Conservation (phyloP, 1,140 invertebrate species). For the Littorina saxatilis region DNA sequence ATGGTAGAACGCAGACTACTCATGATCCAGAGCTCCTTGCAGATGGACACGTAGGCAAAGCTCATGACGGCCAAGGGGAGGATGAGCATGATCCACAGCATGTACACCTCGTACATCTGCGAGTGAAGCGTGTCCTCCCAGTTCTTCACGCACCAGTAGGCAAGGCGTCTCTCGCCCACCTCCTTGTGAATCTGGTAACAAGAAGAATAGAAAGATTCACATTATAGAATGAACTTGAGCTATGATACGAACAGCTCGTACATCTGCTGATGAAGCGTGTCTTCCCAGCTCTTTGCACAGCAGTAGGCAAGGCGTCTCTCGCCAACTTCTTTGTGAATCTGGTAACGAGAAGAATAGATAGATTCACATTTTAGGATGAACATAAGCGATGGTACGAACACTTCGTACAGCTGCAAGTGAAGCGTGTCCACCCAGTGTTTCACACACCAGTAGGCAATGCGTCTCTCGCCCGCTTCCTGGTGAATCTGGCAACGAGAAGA, state of each 20-base stretch:
- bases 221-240: slow-evolving; percentile 81
- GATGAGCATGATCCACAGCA: slow-evolving; percentile 82
- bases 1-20: slow-evolving; percentile 55
- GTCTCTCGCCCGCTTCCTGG: slow-evolving; percentile 77
- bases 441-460: slow-evolving; percentile 81
- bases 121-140: slow-evolving; percentile 77
- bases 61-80: slow-evolving; percentile 82
- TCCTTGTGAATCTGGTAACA: slow-evolving; percentile 77
- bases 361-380: too few species aligned
- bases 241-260: slow-evolving; percentile 84
- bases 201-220: neutral
- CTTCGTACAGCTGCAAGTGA: slow-evolving; percentile 80
- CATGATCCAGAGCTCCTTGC: slow-evolving; percentile 80
- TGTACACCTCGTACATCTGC: slow-evolving; percentile 82
- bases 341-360: too few species aligned
- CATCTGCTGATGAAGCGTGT: slow-evolving; percentile 76
- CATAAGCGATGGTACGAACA: slow-evolving; percentile 83
- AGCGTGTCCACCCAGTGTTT: slow-evolving; percentile 77
- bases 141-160: slow-evolving; percentile 82
- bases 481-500: slow-evolving; percentile 75
- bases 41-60: slow-evolving; percentile 82
- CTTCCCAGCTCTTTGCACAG: slow-evolving; percentile 80
- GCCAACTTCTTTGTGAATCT: slow-evolving; percentile 80
- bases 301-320: slow-evolving; percentile 77
- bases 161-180: slow-evolving; percentile 78